Percentiles rank a stretch among this genome's conserved stretches.
These are phyloP conservation scores for Guaruba guarouba DNA, from an alignment of 2,113 vertebrate genomes.

Conservation along the genomic window DNA sequence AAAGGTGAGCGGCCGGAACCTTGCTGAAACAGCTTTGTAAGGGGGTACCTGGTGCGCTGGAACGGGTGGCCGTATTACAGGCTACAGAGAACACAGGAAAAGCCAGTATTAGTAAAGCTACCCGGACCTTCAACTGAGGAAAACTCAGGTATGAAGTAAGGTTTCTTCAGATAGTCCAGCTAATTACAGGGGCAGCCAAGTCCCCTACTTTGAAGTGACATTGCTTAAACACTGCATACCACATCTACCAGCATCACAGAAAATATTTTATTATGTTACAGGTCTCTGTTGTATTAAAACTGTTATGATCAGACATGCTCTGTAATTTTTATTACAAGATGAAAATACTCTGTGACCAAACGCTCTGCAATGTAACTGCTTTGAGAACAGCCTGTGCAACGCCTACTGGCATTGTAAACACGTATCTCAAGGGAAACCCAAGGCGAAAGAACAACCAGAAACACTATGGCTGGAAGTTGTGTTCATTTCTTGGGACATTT, in stretches of 20 bases:
- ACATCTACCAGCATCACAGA: background rate
- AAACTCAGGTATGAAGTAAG: background rate
- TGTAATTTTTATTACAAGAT: background rate
- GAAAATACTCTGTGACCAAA: background rate
- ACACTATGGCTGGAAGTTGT: background rate
- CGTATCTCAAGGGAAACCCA: background rate
- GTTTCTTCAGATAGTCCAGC: background rate
- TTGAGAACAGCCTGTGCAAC: background rate
- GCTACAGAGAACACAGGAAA: slow-evolving; percentile 73
- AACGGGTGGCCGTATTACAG: slow-evolving; percentile 82
- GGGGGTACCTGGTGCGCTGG: slow-evolving; percentile 92
- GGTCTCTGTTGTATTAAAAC: background rate
- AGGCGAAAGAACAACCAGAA: background rate
- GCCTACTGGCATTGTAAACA: accelerated
- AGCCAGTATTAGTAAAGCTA: background rate
- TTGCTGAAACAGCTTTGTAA: slow-evolving; percentile 89
- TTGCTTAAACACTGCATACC: background rate
- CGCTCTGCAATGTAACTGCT: background rate
- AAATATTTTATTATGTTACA: background rate
- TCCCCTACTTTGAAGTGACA: background rate
- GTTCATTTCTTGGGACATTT: background rate
- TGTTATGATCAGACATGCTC: background rate
- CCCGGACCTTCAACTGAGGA: slow-evolving; percentile 1
- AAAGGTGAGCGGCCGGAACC: slow-evolving; percentile 85
- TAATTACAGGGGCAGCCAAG: background rate